A percentile compares a stretch with the other conserved stretches of the same genome.
Evolutionary conservation across 2,888 invertebrate genomes (phyloP).

Genomic region (Ormyrus rosae): DNA sequence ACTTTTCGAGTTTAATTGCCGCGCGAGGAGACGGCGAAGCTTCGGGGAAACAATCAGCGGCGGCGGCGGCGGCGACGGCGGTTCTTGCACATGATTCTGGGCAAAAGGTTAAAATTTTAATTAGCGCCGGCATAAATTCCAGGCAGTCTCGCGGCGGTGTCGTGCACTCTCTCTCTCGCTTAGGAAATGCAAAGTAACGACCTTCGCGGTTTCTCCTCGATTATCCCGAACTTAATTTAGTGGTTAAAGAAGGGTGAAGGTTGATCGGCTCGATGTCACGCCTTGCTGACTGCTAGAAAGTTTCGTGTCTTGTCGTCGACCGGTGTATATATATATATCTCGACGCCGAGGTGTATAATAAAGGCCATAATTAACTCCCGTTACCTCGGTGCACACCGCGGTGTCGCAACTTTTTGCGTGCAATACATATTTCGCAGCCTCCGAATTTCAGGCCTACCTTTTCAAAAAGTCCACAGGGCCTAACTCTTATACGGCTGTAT

Average conservation of each 20-base stretch:
- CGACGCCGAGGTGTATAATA: neutral
- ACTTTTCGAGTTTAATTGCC: too few species aligned
- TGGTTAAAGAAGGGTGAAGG: constrained; percentile 39
- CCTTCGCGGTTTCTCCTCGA: constrained; percentile 46
- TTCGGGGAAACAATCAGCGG: too few species aligned
- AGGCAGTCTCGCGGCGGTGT: neutral
- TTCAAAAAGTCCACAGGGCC: neutral
- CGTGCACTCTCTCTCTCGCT: constrained; percentile 1
- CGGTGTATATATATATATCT: neutral
- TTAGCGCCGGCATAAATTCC: constrained; percentile 11
- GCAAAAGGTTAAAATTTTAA: constrained; percentile 7
- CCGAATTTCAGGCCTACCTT: neutral
- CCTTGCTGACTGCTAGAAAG: constrained; percentile 45
- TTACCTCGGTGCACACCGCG: neutral
- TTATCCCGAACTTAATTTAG: constrained; percentile 50
- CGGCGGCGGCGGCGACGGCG: too few species aligned
- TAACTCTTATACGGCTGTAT: too few species aligned
- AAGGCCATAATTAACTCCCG: constrained; percentile 20
- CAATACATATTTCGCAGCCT: neutral
- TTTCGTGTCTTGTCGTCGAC: constrained; percentile 14
- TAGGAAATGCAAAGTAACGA: constrained; percentile 45
- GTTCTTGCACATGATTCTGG: too few species aligned
- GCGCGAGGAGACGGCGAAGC: too few species aligned
- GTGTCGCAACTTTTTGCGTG: neutral
- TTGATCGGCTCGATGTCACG: constrained; percentile 38